Base-by-base conservation (phyloP, 2,113 vertebrate species). In the Hemichromis elongatus region DNA sequence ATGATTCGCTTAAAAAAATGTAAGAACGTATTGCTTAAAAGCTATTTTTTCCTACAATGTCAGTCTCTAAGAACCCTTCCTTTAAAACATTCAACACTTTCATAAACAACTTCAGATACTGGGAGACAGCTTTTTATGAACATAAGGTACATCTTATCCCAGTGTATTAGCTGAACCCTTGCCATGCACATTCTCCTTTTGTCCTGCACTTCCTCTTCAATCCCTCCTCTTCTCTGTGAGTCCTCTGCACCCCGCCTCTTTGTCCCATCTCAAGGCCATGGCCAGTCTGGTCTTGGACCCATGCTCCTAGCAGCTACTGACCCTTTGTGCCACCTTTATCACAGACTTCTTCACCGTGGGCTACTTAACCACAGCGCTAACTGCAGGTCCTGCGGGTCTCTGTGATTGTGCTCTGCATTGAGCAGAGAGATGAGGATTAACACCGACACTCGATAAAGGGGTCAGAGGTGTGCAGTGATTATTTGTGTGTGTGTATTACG, bases 391-490 rank as follows among this genome's bases (percentile, higher is more conserved):
- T 94, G 93, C 59, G 89, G 94, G 94, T 95, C 90, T 89, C 91
- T 93, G 93, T 95, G 95, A 96, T 95, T 96, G 94, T 92, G 93
- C 94, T 92, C 93, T 88, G 95, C 94, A 95, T 94, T 95, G 92
- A 95, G 92, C 92, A 86, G 88, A 92, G 87, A 94, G 94, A 95
- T 95, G 92, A 95, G 96, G 95, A 96, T 96, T 96, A 96, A 95
- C 94, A 95, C 93, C 77, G 85, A 93, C 94, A 96, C 95, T 96
- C 92, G 94, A 96, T 96, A 96, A 96, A 95, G 93, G 95, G 96
- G 95, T 96, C 95, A 95, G 90, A 93, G 95, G 96, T 95, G 92
- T 88, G 89, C 87, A 92, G 92, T 96, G 94, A 96, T 96, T 96
- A 95, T 96, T 93, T 96, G 90, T 95, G 87, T 92, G 92, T 95